Percentiles rank a stretch among this genome's conserved stretches.
Conservation (phyloP, 2,888 invertebrate species). For the Stenodema calcarata region DNA sequence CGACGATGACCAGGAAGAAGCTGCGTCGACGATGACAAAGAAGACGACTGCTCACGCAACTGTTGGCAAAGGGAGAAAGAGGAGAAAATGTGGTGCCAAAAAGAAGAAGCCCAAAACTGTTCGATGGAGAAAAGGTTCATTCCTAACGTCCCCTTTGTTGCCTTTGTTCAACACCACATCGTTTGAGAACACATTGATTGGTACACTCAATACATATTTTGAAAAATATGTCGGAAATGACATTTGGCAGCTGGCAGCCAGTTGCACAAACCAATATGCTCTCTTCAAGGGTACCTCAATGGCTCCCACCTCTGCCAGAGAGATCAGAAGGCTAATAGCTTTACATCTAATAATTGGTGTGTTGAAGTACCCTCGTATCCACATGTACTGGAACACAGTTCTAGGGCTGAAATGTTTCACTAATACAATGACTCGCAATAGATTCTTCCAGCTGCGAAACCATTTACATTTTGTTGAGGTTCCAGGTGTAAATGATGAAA, state of each 20-base stretch:
- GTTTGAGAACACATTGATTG: no score
- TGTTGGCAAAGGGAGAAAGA: no score
- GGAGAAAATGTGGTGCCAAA: no score
- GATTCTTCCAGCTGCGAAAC: conserved; percentile 11
- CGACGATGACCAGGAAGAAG: no score
- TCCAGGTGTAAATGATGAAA: neutral
- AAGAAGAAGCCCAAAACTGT: no score
- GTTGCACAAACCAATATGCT: neutral
- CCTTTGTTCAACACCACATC: no score
- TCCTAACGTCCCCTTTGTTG: no score
- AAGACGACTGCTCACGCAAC: no score
- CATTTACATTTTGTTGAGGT: conserved; percentile 11
- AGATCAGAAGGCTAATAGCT: neutral
- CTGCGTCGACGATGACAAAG: no score
- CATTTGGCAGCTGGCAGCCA: neutral
- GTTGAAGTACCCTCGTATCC: neutral
- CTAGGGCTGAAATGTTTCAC: neutral
- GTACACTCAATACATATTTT: no score
- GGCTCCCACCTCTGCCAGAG: neutral
- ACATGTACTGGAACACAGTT: neutral
- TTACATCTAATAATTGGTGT: neutral
- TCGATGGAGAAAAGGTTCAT: no score
- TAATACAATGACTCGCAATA: neutral
- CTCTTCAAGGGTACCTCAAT: neutral
- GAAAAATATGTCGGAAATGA: neutral